A percentile compares a stretch with the other conserved stretches of the same genome.
These are phyloP conservation scores for Falcunculus frontatus DNA, from an alignment of 2,113 vertebrate species.

Conservation along the genomic window DNA sequence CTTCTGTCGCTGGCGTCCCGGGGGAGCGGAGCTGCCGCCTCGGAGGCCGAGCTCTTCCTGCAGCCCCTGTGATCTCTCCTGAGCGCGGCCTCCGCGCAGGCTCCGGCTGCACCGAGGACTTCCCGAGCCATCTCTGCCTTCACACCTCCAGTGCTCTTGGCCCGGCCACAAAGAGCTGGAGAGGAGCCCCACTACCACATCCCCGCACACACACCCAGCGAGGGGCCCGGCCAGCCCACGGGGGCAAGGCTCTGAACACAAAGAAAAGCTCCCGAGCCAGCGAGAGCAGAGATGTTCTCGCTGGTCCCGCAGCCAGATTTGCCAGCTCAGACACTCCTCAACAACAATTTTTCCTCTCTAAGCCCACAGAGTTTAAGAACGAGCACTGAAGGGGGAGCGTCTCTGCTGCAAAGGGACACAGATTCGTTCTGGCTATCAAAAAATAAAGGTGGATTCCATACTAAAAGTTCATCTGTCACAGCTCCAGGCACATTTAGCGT, in stretches of 20 bases:
- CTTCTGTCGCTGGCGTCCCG: constrained; percentile 11
- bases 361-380: background rate
- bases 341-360: background rate
- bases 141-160: background rate
- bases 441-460: background rate
- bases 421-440: background rate
- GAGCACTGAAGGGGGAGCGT: background rate
- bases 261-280: background rate
- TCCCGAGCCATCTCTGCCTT: background rate
- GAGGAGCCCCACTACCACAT: background rate
- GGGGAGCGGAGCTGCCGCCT: constrained; percentile 6
- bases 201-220: background rate
- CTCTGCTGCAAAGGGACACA: background rate
- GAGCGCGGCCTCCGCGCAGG: background rate
- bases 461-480: background rate
- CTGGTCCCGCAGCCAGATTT: background rate
- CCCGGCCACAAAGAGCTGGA: background rate
- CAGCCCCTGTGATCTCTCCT: constrained; percentile 41
- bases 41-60: constrained; percentile 18
- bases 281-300: background rate
- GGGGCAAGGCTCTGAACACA: background rate
- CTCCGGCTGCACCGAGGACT: background rate
- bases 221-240: background rate
- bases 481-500: background rate
- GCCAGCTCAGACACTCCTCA: background rate